Conservation (phyloP, 2,797 vertebrate species). For the Tarsius wallacei region DNA sequence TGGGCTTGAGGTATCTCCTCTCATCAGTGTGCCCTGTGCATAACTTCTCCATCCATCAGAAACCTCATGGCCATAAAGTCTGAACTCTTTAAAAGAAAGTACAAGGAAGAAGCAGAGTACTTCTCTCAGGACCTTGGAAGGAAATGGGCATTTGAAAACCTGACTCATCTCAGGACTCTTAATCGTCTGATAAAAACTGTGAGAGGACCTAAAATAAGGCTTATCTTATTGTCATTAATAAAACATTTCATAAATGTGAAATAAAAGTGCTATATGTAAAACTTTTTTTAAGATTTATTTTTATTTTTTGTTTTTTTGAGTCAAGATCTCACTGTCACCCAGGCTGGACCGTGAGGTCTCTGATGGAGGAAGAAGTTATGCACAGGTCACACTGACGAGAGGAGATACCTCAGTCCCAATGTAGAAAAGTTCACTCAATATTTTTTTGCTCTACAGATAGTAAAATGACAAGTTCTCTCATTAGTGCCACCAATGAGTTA, state of each 20-base stretch:
- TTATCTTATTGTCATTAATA: constrained; percentile 47
- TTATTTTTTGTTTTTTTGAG: not conserved
- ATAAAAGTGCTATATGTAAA: constrained; percentile 10
- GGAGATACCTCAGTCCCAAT: too few relatives aligned
- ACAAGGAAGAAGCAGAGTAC: not conserved
- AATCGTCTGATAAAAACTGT: not conserved
- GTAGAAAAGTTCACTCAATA: too few relatives aligned
- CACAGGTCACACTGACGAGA: too few relatives aligned
- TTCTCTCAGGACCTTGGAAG: not conserved
- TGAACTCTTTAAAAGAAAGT: constrained; percentile 29
- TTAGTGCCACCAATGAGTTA: not conserved
- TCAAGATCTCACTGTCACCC: too few relatives aligned
- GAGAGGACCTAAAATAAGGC: constrained; percentile 24
- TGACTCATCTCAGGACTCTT: not conserved
- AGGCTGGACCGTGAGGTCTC: too few relatives aligned
- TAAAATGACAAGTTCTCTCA: constrained; percentile 25
- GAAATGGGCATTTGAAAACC: constrained; percentile 26
- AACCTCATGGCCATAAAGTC: not conserved
- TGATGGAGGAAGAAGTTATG: too few relatives aligned
- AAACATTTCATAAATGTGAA: constrained; percentile 62
- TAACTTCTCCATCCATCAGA: not conserved
- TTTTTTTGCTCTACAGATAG: not conserved
- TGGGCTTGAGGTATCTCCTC: not conserved
- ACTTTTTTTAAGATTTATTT: not conserved
- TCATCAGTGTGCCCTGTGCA: not conserved